phyloP scores from a whole-genome alignment of 2,113 vertebrate genomes.

The Chaetorhynchus papuensis region DNA sequence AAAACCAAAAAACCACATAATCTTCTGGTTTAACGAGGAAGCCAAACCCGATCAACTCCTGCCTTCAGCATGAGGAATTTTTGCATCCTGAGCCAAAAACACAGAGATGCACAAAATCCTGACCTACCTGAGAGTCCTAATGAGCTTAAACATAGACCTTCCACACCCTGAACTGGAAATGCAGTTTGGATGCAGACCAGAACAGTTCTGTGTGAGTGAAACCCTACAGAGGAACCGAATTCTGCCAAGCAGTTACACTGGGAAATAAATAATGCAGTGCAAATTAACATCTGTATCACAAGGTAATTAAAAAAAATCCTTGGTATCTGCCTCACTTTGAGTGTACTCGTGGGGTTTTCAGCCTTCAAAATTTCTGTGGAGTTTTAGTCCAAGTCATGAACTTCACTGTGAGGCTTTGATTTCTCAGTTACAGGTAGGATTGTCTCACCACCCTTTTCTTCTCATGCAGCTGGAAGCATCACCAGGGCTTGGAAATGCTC shows the following conservation, averaged over 20 bases:
- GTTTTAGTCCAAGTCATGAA: background rate
- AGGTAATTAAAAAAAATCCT: background rate
- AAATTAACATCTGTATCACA: background rate
- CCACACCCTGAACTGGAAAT: background rate
- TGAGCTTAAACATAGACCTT: background rate
- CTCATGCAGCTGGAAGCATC: background rate
- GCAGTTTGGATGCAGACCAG: background rate
- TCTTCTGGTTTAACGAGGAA: background rate
- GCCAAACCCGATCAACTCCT: background rate
- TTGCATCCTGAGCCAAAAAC: background rate
- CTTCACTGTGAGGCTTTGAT: background rate
- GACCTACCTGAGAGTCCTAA: conserved; percentile 10
- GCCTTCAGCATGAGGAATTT: background rate
- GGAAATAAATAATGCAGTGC: background rate
- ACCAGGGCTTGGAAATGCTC: background rate
- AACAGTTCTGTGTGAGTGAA: background rate
- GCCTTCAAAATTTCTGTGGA: background rate
- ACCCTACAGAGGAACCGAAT: background rate
- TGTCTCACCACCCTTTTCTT: background rate
- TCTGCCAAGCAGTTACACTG: background rate
- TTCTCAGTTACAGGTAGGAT: background rate
- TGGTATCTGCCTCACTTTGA: background rate
- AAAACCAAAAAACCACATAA: background rate
- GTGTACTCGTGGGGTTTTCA: background rate
- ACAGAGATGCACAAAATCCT: background rate